Base-by-base conservation (phyloP, 2,797 vertebrate species). In the Cirrhinus molitorella region DNA sequence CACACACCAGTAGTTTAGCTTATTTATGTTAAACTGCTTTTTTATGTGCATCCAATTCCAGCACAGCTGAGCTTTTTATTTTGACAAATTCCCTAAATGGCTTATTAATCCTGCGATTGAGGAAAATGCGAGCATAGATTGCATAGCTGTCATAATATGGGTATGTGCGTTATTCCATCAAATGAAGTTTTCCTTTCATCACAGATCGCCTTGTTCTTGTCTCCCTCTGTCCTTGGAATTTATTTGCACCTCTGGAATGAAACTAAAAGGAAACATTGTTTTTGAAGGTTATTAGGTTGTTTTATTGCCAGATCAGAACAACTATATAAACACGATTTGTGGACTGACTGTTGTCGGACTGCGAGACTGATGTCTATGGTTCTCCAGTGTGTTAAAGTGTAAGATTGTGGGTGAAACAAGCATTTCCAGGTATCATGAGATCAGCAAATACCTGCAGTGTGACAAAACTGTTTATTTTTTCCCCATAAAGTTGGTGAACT, bases 31-130 rank as follows among this genome's bases (percentile, higher is more conserved):
- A 72, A 61, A n/a, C 8, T 14, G 19, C 21, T 23, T 45, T 28
- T 59, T 59, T 71, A 45, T 80, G 45, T 71, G 25, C 67, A n/a
- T 71, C 12, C 25, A 71, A 11, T 81, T 72, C 21, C 40, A 51
- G 19, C 55, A 31, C 53, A 34, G 23, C n/a, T 25, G 21, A 49
- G 43, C 21, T 73, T 61, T 61, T 61, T 81, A 63, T 72, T 81
- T 73, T 25, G 21, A 63, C 66, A 68, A 8, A 37, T 63, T 72
- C 13, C 23, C 40, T 73, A 77, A 76, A 61, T 63, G 74, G 37
- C 10, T 77, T 51, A 28, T 65, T 78, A 65, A 51, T 66, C 45
- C 45, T 79, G 17, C 1, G 28, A 75, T 65, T 66, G 45, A 65
- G 34, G 34, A 65, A 59, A 74, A 74, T 53, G 16, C 34, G 3